phyloP scores from a whole-genome alignment of 2,797 vertebrate species.

The Chloroceryle amazona region DNA sequence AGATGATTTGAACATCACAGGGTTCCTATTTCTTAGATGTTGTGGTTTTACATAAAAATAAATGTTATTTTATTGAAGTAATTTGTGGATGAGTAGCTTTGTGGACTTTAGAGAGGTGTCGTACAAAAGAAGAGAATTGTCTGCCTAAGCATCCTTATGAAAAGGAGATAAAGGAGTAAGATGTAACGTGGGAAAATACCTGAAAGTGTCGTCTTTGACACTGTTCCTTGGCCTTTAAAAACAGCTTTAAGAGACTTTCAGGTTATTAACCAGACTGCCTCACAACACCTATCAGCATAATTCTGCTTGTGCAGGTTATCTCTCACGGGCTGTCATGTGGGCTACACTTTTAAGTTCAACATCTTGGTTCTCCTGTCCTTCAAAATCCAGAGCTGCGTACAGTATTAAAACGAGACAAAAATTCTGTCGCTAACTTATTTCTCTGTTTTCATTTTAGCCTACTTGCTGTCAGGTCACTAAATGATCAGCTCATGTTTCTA shows the following conservation, averaged over 20 bases:
- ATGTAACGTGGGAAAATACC: not conserved
- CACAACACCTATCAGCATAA: not conserved
- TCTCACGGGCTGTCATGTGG: not conserved
- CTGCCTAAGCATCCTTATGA: not conserved
- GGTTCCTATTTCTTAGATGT: not conserved
- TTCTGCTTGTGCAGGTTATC: not conserved
- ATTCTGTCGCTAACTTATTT: not conserved
- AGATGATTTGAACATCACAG: not conserved
- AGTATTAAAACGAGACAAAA: not conserved
- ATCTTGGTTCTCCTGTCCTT: not conserved
- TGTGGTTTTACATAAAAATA: not conserved
- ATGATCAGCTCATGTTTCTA: slow-evolving; percentile 95
- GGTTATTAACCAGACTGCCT: not conserved
- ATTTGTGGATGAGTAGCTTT: not conserved
- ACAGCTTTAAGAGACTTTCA: not conserved
- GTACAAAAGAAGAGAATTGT: not conserved
- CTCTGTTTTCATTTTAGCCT: slow-evolving; percentile 73
- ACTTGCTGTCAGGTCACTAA: slow-evolving; percentile 88
- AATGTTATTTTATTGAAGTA: not conserved
- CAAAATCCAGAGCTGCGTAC: not conserved
- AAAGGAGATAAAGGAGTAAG: not conserved
- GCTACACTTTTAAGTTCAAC: not conserved
- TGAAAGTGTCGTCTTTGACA: not conserved
- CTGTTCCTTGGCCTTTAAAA: not conserved
- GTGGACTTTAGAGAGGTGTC: not conserved